Percentiles rank a stretch among this genome's conserved stretches.
phyloP scores from a whole-genome alignment of 2,113 vertebrate genomes.

The Actenoides lindsayi region DNA sequence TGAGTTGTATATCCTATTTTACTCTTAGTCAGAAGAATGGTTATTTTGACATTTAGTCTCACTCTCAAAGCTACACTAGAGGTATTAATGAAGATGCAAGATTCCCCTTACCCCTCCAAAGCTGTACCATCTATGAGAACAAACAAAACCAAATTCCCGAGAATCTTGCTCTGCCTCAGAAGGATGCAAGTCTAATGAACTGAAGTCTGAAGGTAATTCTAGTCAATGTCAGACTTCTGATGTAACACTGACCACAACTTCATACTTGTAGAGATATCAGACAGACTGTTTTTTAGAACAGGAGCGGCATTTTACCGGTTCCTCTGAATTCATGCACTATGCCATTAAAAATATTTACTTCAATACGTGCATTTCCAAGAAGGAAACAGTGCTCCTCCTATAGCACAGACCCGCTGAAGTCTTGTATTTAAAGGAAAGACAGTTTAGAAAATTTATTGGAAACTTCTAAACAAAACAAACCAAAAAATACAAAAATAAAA shows the following conservation, averaged over 20 bases:
- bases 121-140: not conserved
- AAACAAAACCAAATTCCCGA: not conserved
- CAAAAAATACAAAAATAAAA: slow-evolving; percentile 40
- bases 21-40: not conserved
- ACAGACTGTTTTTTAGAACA: not conserved
- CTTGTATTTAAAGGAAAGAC: slow-evolving; percentile 41
- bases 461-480: slow-evolving; percentile 31
- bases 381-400: not conserved
- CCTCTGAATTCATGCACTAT: not conserved
- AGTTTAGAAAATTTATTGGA: slow-evolving; percentile 54
- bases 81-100: not conserved
- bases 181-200: not conserved
- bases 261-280: not conserved
- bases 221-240: not conserved
- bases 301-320: not conserved
- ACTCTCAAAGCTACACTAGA: not conserved
- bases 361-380: not conserved
- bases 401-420: not conserved
- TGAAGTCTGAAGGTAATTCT: not conserved
- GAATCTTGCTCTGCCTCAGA: not conserved
- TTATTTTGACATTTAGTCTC: not conserved
- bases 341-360: not conserved
- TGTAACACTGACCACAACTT: not conserved
- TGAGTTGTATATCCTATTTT: not conserved
- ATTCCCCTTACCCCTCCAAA: not conserved